These are phyloP conservation scores for Linurgus olivaceus DNA, from an alignment of 2,797 vertebrate species.

Conservation along the genomic window DNA sequence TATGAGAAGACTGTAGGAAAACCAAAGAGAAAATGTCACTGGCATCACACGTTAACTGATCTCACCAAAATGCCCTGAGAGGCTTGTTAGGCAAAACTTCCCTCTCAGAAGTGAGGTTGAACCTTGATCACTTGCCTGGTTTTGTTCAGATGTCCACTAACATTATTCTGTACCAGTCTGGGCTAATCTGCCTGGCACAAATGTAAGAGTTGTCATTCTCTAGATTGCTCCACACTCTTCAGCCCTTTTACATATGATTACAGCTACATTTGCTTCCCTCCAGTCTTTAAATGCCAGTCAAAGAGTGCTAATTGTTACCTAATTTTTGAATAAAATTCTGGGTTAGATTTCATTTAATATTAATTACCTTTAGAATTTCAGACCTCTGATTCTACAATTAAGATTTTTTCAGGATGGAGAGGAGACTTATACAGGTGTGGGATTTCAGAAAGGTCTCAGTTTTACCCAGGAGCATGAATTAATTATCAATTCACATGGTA, in stretches of 20 bases:
- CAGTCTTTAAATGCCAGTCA: background rate
- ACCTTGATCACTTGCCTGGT: background rate
- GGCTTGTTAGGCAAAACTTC: background rate
- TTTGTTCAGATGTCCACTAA: background rate
- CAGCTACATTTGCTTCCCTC: background rate
- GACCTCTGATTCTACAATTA: background rate
- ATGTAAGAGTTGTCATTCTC: background rate
- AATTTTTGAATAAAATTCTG: background rate
- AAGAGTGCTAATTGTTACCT: background rate
- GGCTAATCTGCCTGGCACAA: background rate
- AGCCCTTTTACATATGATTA: background rate
- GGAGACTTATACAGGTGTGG: background rate
- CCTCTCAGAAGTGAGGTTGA: background rate
- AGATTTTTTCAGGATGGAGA: background rate
- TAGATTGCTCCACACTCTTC: background rate
- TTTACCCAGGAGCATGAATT: background rate
- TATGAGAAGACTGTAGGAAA: background rate
- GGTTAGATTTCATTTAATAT: background rate
- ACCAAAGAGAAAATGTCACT: background rate
- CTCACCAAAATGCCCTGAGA: background rate
- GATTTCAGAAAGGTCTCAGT: background rate
- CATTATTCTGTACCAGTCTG: background rate
- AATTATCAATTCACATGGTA: conserved; percentile 9
- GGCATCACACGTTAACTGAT: background rate
- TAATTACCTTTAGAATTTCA: background rate